Evolutionary conservation across 2,113 vertebrate species (phyloP), one percentile per base, ranked within the genome.

Genomic region (Sorex fumeus): DNA sequence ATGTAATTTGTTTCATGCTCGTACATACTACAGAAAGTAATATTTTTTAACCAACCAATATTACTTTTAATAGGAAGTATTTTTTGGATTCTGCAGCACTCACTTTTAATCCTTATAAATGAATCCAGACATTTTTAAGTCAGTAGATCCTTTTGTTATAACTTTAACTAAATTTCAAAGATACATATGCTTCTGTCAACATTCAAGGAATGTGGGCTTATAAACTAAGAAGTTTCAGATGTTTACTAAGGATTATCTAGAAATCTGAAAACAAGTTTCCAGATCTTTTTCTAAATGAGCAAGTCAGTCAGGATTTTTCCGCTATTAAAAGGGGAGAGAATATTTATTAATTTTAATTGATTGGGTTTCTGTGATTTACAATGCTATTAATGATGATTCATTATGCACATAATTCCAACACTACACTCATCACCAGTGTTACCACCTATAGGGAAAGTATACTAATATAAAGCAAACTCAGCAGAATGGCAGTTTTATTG

Each of bases 101-200:
- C 30, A 74, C 85, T 94, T 90, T 76, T 62, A 60, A 78, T 84
- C 28, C 0, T 90, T 72, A 53, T 62, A 74, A 43, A 28, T 76
- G 15, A 16, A 72, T 34, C 18, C 79, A 34, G 4, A 93, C n/a
- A 53, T 36, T 84, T 77, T 76, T 79, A 92, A 87, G 8, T 69
- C 7, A 40, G 34, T 36, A 85, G 10, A 0, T n/a, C 60, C 32
- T 91, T 84, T 82, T 74, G 12, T 80, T 50, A 64, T 85, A 84
- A 80, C 30, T 69, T 50, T 84, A 95, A 36, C 23, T 34, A 91
- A 89, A 77, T n/a, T 91, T 67, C 34, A 12, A 90, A 67, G 40
- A 74, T 75, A 84, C 12, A 67, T 8, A 25, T 78, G 32, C 30
- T 79, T 75, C 6, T 87, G 83, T 89, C 28, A 89, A 77, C 10